Base-by-base conservation (phyloP, 1,140 invertebrate genomes). In the Tetragnatha versicolor region DNA sequence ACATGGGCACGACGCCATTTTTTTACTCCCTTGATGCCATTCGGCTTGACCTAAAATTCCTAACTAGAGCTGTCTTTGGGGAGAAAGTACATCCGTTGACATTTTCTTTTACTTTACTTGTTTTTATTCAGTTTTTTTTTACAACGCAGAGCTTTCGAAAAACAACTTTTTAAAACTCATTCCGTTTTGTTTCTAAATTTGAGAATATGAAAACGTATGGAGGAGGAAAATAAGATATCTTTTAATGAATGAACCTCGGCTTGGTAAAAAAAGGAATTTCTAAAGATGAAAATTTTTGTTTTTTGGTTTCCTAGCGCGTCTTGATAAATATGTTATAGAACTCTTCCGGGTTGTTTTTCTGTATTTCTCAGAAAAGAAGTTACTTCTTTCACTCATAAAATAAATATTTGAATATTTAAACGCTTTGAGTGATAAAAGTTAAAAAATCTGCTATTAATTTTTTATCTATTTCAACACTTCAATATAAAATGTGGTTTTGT, bases 1-100 rank as follows among this genome's bases (percentile, higher is more conserved):
- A 22, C 27, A 31, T 68, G 65, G n/a, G 65, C 65, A 51, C 42
- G 25, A n/a, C 47, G 65, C 65, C 65, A 68, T 68, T 68, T 68
- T 33, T 49, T 68, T 68, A 33, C 51, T 68, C 51, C 51, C 51
- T 45, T 51, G 42, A n/a, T 68, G 65, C 65, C 65, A 68, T 68
- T 47, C 42, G 29, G 65, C 65, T 68, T 51, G 65, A 68, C 65
- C 65, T 68, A 68, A 68, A 68, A 68, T 45, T 68, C 51, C n/a
- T n/a, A 31, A 1, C 17, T 63, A 14, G 14, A 37, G 17, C 33
- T 63, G 20, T 31, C 25, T 7, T 1, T 42, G 35, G 33, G 42
- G 37, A 39, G 60, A 63, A 63, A 63, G 33, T 63, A 63, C 60
- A 63, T 63, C 60, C 33, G 60, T 31, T 63, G 33, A 63, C 60